Conservation (phyloP, 2,888 invertebrate genomes). For the Ormyrus nitidulus region DNA sequence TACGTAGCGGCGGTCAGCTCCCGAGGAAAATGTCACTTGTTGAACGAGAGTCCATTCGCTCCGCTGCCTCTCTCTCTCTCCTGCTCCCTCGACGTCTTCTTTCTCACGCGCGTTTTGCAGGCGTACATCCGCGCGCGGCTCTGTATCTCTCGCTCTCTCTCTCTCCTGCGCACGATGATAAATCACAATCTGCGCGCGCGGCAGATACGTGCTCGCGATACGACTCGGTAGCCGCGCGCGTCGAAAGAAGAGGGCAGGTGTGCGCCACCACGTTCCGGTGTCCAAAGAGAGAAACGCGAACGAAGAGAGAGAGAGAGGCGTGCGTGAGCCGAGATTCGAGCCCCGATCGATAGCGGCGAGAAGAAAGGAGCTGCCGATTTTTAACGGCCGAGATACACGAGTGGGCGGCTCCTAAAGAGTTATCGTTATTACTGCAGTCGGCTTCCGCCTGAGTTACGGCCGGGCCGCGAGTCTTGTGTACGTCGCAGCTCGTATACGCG, state of each 20-base stretch:
- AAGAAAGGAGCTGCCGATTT: conserved; percentile 1
- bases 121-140: background rate
- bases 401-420: background rate
- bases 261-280: background rate
- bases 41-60: conserved; percentile 25
- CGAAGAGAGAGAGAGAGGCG: conserved; percentile 12
- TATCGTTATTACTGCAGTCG: background rate
- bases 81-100: background rate
- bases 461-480: background rate
- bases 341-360: background rate
- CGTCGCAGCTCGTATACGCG: too few relatives aligned
- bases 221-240: conserved; percentile 33
- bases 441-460: background rate
- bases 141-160: conserved; percentile 20
- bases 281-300: background rate
- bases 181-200: conserved; percentile 51
- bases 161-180: conserved; percentile 30
- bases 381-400: conserved; percentile 6
- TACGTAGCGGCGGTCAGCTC: conserved; percentile 16
- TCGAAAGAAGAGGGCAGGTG: background rate
- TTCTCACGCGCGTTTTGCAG: conserved; percentile 8
- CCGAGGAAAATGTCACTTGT: conserved; percentile 52
- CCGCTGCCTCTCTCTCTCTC: conserved; percentile 7
- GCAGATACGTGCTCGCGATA: conserved; percentile 53
- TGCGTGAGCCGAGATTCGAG: conserved; percentile 4